These are phyloP conservation scores for Enteromius fasciolatus DNA, from an alignment of 2,797 vertebrate species.

Conservation along the genomic window DNA sequence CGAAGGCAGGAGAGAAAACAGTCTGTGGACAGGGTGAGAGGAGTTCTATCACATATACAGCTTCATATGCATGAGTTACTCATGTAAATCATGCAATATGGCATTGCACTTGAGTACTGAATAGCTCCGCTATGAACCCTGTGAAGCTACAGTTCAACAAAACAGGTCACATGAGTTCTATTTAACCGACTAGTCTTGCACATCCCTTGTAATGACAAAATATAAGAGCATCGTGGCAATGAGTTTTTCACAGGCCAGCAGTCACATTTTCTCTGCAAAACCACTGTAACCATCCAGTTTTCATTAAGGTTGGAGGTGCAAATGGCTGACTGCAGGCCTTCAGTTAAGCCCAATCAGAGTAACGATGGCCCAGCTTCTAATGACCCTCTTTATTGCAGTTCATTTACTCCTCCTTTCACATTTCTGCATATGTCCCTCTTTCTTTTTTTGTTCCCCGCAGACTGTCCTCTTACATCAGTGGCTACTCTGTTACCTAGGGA, in stretches of 20 bases:
- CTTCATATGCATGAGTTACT: too few relatives aligned
- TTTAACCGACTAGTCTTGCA: not conserved
- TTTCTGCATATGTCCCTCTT: constrained; percentile 14
- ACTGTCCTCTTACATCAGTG: not conserved
- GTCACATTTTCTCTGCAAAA: constrained; percentile 12
- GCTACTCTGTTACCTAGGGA: constrained; percentile 34
- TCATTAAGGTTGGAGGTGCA: constrained; percentile 28
- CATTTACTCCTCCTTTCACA: constrained; percentile 40
- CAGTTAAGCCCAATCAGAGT: constrained; percentile 27
- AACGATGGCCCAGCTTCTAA: constrained; percentile 34
- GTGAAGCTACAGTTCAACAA: too few relatives aligned
- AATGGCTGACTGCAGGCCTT: constrained; percentile 30
- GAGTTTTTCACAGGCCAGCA: not conserved
- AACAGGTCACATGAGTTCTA: not conserved
- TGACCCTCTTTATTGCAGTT: constrained; percentile 38
- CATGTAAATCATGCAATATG: too few relatives aligned
- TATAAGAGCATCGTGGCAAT: not conserved
- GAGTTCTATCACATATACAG: too few relatives aligned
- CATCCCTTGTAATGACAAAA: not conserved
- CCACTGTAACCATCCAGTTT: not conserved
- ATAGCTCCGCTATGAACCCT: too few relatives aligned
- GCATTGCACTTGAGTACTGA: too few relatives aligned
- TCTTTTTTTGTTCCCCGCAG: constrained; percentile 13
- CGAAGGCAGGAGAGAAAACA: too few relatives aligned
- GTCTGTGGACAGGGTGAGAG: too few relatives aligned